Conservation (phyloP, 1,140 invertebrate genomes). For the Diorhabda elongata region DNA sequence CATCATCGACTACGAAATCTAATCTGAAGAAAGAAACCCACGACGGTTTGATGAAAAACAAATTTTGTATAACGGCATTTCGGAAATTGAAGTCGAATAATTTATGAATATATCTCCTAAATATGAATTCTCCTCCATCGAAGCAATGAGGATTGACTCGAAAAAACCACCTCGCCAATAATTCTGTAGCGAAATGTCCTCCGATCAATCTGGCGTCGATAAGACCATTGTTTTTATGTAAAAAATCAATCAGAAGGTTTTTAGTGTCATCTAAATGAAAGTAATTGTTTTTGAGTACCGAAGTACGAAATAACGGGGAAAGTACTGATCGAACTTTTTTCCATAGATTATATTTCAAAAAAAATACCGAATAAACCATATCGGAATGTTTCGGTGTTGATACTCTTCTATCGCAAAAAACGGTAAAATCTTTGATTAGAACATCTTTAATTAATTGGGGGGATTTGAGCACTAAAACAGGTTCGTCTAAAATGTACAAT, state of each 20-base stretch:
- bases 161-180: background rate
- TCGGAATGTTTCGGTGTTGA: background rate
- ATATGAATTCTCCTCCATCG: background rate
- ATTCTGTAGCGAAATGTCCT: constrained; percentile 50
- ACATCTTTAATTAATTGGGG: constrained; percentile 50
- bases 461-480: constrained; percentile 40
- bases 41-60: background rate
- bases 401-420: background rate
- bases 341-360: background rate
- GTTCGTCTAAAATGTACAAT: constrained; percentile 45
- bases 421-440: constrained; percentile 41
- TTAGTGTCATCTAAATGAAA: constrained; percentile 37
- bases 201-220: constrained; percentile 39
- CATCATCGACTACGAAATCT: background rate
- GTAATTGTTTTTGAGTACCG: constrained; percentile 41
- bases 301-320: background rate
- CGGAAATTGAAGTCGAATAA: background rate
- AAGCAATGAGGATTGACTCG: background rate
- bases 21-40: background rate
- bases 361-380: background rate
- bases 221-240: background rate
- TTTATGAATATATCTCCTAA: background rate
- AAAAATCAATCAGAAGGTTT: constrained; percentile 28
- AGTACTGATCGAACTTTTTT: background rate
- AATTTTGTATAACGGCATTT: background rate